A percentile compares a stretch with the other conserved stretches of the same genome.
Evolutionary conservation across 2,113 vertebrate species (phyloP).

Genomic region (Peromyscus maniculatus): DNA sequence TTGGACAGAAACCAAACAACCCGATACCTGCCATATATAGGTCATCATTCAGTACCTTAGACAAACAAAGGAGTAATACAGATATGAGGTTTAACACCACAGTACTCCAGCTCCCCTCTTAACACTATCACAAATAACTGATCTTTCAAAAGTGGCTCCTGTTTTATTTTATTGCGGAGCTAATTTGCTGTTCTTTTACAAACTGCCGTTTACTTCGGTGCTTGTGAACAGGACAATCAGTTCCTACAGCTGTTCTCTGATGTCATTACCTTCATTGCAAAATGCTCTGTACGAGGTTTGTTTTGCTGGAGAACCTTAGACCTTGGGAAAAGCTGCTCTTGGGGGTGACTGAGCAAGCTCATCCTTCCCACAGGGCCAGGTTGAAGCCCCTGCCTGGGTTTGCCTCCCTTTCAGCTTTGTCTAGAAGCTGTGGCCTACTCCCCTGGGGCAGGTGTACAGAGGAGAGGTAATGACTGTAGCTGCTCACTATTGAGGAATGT

Average conservation of each 20-base stretch:
- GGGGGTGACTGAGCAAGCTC: too few relatives aligned
- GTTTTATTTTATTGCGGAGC: background rate
- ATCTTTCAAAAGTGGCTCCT: background rate
- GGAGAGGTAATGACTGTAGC: background rate
- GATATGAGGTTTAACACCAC: fast-evolving
- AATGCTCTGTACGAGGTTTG: background rate
- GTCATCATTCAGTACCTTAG: background rate
- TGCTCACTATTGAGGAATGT: background rate
- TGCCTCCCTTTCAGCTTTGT: background rate
- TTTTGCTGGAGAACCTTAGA: background rate
- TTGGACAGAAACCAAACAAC: background rate
- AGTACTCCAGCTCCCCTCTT: background rate
- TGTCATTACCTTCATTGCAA: background rate
- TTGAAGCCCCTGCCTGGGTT: fast-evolving
- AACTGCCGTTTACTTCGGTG: background rate
- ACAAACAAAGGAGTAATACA: background rate
- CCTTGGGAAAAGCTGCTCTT: background rate
- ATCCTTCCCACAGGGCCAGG: background rate
- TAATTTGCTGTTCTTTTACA: background rate
- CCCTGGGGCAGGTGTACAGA: too few relatives aligned
- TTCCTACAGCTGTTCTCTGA: background rate
- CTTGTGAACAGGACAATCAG: background rate
- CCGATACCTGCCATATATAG: fast-evolving
- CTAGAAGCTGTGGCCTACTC: background rate
- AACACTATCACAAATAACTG: background rate